These are phyloP conservation scores for Tachysurus fulvidraco DNA, from an alignment of 2,113 vertebrate species.

Conservation along the genomic window DNA sequence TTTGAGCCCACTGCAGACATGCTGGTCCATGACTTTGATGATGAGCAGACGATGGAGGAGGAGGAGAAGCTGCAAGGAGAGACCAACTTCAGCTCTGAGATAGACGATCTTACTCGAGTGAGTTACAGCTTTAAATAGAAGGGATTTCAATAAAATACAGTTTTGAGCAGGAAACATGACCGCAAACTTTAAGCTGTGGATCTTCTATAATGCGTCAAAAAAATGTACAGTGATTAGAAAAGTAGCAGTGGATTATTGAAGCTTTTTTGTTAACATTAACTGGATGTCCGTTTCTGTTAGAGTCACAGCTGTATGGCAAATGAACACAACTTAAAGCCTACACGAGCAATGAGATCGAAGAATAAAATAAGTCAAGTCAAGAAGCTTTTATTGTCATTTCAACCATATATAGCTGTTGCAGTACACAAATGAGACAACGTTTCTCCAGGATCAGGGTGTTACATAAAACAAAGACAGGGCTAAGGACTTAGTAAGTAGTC, in stretches of 20 bases:
- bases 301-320: too few relatives aligned
- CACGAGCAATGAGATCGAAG: too few relatives aligned
- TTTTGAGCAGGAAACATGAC: neutral
- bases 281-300: neutral
- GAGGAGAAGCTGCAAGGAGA: constrained; percentile 96
- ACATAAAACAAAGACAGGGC: too few relatives aligned
- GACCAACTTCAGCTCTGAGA: constrained; percentile 88
- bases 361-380: too few relatives aligned
- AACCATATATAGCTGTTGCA: too few relatives aligned
- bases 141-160: neutral
- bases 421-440: too few relatives aligned
- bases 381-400: too few relatives aligned
- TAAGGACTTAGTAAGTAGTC: too few relatives aligned
- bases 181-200: neutral
- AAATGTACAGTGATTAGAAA: neutral
- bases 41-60: constrained; percentile 95
- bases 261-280: neutral
- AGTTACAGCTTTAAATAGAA: constrained; percentile 52
- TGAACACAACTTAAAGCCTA: too few relatives aligned
- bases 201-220: neutral
- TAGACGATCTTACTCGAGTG: constrained; percentile 94
- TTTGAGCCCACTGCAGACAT: constrained; percentile 97
- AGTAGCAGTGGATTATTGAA: neutral
- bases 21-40: constrained; percentile 98
- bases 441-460: too few relatives aligned